These are phyloP conservation scores for Euphonia xanthogaster DNA, from an alignment of 2,797 vertebrate genomes.

Conservation along the genomic window DNA sequence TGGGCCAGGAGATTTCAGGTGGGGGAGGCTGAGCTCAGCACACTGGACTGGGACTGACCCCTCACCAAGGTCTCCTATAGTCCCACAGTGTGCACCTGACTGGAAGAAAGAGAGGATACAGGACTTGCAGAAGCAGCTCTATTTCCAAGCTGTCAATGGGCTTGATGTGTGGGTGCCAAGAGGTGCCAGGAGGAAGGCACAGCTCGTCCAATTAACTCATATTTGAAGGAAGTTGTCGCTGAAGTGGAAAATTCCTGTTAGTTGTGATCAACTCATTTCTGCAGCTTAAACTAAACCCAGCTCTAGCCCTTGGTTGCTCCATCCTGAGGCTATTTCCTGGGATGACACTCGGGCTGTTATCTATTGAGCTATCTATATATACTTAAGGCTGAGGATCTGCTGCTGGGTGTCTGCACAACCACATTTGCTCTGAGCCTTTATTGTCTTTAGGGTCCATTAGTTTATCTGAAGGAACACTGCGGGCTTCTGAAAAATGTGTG, in stretches of 20 bases:
- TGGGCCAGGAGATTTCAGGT: neutral
- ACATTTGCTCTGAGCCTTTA: neutral
- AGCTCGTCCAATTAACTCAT: neutral
- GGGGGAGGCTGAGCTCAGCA: neutral
- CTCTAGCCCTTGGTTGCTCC: neutral
- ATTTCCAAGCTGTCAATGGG: neutral
- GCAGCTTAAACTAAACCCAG: neutral
- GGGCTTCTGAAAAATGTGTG: neutral
- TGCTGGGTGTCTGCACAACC: neutral
- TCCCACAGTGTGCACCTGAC: neutral
- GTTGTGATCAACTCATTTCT: conserved; percentile 28
- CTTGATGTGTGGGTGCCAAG: neutral
- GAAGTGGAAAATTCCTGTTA: conserved; percentile 2
- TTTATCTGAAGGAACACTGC: neutral
- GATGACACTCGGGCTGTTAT: neutral
- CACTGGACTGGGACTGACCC: fast-evolving
- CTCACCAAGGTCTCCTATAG: neutral
- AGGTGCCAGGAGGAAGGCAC: neutral
- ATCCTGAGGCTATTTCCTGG: neutral
- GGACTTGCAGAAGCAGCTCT: neutral
- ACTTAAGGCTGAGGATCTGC: neutral
- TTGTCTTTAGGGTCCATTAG: neutral
- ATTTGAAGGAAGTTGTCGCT: neutral
- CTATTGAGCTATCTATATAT: neutral
- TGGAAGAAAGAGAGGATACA: neutral